These are phyloP conservation scores for Galeopterus variegatus DNA, from an alignment of 2,113 vertebrate genomes.

Conservation along the genomic window DNA sequence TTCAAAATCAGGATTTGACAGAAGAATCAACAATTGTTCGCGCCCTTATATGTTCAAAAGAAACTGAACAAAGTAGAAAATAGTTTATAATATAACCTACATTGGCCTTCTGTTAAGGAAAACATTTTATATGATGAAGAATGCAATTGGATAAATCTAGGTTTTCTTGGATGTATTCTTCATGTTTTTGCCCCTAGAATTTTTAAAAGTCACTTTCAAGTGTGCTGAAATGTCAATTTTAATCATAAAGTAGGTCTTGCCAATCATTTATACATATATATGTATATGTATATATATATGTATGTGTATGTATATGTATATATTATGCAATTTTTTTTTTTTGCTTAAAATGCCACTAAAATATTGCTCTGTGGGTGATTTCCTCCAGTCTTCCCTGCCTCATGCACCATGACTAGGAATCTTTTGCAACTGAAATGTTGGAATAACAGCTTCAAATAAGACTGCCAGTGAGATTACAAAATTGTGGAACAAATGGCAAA, in stretches of 20 bases:
- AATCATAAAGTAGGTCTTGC: slow-evolving; percentile 8
- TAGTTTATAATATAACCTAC: neutral
- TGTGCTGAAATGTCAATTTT: slow-evolving; percentile 52
- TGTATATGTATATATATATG: no score
- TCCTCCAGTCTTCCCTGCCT: neutral
- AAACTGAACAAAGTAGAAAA: neutral
- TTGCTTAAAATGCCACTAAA: neutral
- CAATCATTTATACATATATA: neutral
- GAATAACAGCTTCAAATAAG: neutral
- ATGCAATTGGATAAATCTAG: neutral
- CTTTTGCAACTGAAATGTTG: neutral
- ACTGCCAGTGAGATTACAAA: neutral
- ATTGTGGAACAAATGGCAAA: neutral
- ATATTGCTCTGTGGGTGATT: neutral
- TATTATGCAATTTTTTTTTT: neutral
- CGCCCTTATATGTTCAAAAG: neutral
- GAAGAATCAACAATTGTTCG: neutral
- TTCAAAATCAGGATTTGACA: neutral
- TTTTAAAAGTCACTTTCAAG: neutral
- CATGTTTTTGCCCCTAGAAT: neutral
- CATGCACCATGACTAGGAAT: neutral
- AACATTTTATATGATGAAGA: neutral
- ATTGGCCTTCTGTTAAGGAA: neutral
- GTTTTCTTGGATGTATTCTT: neutral
- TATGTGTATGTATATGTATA: no score